Percentiles rank a stretch among this genome's conserved stretches.
These are phyloP conservation scores for Digitonthophagus gazella DNA, from an alignment of 2,888 invertebrate genomes.

Conservation along the genomic window DNA sequence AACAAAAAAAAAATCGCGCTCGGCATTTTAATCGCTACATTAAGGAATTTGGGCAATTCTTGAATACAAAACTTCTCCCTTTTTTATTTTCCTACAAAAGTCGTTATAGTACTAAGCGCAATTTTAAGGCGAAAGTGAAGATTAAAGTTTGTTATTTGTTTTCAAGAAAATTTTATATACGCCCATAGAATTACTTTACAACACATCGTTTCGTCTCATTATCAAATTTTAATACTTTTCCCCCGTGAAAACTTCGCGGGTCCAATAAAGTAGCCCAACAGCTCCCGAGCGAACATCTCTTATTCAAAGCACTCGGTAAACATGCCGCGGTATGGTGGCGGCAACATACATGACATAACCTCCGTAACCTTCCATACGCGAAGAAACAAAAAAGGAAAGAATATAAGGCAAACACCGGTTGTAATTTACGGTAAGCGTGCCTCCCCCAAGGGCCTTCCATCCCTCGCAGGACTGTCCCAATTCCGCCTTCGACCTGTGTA, in stretches of 20 bases:
- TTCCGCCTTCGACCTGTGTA: background rate
- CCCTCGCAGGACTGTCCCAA: background rate
- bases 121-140: too few relatives aligned
- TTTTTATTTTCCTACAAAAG: too few relatives aligned
- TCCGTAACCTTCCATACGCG: background rate
- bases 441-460: conserved; percentile 35
- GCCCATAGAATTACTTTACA: too few relatives aligned
- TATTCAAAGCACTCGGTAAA: background rate
- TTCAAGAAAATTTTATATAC: background rate
- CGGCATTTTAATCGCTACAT: too few relatives aligned
- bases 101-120: too few relatives aligned
- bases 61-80: too few relatives aligned
- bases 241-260: background rate
- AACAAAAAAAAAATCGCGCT: too few relatives aligned
- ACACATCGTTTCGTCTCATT: background rate
- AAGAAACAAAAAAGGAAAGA: conserved; percentile 24
- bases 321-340: background rate
- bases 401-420: conserved; percentile 38
- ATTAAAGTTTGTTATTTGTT: too few relatives aligned
- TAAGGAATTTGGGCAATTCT: too few relatives aligned
- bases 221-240: background rate
- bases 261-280: background rate
- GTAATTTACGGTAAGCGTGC: conserved; percentile 39
- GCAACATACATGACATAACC: background rate
- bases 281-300: background rate